Percentiles rank a stretch among this genome's conserved stretches.
phyloP scores from a whole-genome alignment of 1,140 invertebrate genomes.

The Leptinotarsa undecemlineata region DNA sequence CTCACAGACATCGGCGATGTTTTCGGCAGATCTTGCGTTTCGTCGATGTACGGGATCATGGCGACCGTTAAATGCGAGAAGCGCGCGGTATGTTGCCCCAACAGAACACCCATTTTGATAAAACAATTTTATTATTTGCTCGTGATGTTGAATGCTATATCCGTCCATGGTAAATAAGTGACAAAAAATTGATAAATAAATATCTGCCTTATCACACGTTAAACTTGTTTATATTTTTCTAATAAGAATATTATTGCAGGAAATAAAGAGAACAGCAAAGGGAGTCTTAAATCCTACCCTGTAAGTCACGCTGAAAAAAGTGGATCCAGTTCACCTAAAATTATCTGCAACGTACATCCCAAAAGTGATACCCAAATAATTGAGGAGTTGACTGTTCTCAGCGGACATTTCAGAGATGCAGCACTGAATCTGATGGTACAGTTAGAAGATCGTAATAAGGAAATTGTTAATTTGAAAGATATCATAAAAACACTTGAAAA shows the following conservation, averaged over 20 bases:
- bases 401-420: conserved; percentile 39
- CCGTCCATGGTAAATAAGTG: no score
- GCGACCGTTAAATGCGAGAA: no score
- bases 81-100: no score
- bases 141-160: no score
- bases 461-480: conserved; percentile 39
- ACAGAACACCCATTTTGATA: no score
- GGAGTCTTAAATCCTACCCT: conserved; percentile 18
- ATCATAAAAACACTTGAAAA: conserved; percentile 39
- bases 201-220: no score
- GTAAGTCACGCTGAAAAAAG: conserved; percentile 33
- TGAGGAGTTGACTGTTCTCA: conserved; percentile 45
- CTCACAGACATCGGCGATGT: no score
- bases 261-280: conserved; percentile 18
- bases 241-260: not conserved
- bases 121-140: no score
- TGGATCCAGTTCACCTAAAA: conserved; percentile 18
- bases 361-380: conserved; percentile 42
- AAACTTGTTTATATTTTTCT: no score
- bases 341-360: conserved; percentile 42
- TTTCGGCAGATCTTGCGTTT: no score
- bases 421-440: conserved; percentile 41
- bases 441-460: conserved; percentile 43
- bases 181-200: no score
- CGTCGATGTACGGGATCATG: no score